Percentiles rank a stretch among this genome's conserved stretches.
These are phyloP conservation scores for Elymnias hypermnestra DNA, from an alignment of 1,140 invertebrate genomes.

Conservation along the genomic window DNA sequence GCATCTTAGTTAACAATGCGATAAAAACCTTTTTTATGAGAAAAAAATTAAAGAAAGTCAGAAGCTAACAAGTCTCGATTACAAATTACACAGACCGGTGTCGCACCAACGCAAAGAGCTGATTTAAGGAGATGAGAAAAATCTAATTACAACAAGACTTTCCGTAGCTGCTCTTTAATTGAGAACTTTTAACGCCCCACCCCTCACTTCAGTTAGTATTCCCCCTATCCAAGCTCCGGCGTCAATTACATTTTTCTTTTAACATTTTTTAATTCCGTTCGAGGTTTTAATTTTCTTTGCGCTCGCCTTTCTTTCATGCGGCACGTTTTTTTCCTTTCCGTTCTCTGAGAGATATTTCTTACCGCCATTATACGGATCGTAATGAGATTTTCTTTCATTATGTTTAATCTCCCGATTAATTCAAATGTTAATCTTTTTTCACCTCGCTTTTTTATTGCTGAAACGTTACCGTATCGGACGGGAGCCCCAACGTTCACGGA, in stretches of 20 bases:
- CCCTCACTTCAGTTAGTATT: slow-evolving; percentile 17
- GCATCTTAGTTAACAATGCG: too few relatives aligned
- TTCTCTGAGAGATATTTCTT: slow-evolving; percentile 63
- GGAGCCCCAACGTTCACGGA: slow-evolving; percentile 37
- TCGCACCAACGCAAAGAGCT: slow-evolving; percentile 48
- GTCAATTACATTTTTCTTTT: slow-evolving; percentile 75
- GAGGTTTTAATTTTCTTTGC: slow-evolving; percentile 71
- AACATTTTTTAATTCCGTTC: slow-evolving; percentile 73
- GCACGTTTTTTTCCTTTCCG: slow-evolving; percentile 52
- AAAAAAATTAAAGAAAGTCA: slow-evolving; percentile 57
- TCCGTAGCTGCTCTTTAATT: slow-evolving; percentile 68
- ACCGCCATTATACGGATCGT: slow-evolving; percentile 68
- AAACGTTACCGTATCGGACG: slow-evolving; percentile 46
- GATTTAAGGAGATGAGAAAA: slow-evolving; percentile 72
- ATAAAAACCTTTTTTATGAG: too few relatives aligned
- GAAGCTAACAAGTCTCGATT: slow-evolving; percentile 71
- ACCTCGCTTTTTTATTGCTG: slow-evolving; percentile 50
- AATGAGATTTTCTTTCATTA: slow-evolving; percentile 76
- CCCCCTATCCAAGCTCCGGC: slow-evolving; percentile 34
- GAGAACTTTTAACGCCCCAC: slow-evolving; percentile 50
- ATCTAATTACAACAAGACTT: slow-evolving; percentile 70
- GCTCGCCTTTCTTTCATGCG: slow-evolving; percentile 63
- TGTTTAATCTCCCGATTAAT: slow-evolving; percentile 76
- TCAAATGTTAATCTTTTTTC: slow-evolving; percentile 74
- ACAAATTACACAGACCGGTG: slow-evolving; percentile 70